A percentile compares a stretch with the other conserved stretches of the same genome.
These are phyloP conservation scores for Hiodon alosoides DNA, from an alignment of 2,113 vertebrate genomes.

Conservation along the genomic window DNA sequence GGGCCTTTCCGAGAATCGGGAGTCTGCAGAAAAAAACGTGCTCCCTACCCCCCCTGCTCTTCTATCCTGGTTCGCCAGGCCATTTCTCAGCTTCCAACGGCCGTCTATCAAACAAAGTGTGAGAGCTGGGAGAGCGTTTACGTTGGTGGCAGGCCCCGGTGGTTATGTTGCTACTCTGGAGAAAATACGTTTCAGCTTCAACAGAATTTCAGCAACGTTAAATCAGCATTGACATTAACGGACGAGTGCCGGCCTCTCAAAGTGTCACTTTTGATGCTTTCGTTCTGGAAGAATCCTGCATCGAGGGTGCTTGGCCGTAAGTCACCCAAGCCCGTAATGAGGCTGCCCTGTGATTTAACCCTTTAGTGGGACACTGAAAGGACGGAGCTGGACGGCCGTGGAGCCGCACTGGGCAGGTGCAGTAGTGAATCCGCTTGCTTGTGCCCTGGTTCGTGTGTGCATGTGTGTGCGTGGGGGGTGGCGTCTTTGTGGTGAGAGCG, in stretches of 20 bases:
- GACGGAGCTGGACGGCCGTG: not conserved
- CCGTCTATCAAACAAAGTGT: not conserved
- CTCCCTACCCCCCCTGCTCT: too few relatives aligned
- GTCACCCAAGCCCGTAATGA: not conserved
- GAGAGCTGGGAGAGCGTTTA: not conserved
- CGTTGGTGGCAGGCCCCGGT: not conserved
- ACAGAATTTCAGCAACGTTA: not conserved
- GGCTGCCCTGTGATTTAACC: not conserved
- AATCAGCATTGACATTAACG: not conserved
- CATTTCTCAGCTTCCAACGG: too few relatives aligned
- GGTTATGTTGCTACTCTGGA: too few relatives aligned
- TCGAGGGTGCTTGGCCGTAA: not conserved
- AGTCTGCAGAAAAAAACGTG: not conserved
- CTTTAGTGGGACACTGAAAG: not conserved
- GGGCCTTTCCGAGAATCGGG: constrained; percentile 6
- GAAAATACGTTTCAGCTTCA: too few relatives aligned
- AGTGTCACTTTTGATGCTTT: constrained; percentile 27
- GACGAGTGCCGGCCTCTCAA: constrained; percentile 34
- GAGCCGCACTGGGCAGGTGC: not conserved
- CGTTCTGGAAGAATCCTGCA: constrained; percentile 5
- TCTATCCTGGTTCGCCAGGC: too few relatives aligned
- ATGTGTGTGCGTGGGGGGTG: not conserved
- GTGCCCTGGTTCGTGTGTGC: not conserved
- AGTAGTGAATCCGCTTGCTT: too few relatives aligned
- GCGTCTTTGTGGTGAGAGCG: too few relatives aligned